phyloP scores from a whole-genome alignment of 2,113 vertebrate genomes.

The Hippocampus abdominalis region DNA sequence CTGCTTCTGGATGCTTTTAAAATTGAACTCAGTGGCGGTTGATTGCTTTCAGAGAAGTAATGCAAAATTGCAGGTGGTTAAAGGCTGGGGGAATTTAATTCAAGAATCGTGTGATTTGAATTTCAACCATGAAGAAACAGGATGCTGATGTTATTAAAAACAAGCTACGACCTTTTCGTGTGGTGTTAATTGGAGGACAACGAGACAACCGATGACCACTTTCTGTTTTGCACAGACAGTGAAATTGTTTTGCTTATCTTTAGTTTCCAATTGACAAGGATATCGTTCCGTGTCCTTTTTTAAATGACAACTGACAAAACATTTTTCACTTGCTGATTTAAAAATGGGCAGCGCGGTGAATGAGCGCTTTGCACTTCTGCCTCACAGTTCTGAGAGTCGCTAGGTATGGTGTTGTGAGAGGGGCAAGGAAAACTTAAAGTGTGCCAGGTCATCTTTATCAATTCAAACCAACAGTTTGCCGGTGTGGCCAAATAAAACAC shows the following conservation, averaged over 20 bases:
- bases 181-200: constrained; percentile 46
- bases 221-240: constrained; percentile 16
- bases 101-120: constrained; percentile 34
- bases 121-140: constrained; percentile 40
- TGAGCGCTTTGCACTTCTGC: background rate
- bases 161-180: constrained; percentile 52
- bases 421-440: too few relatives aligned
- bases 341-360: background rate
- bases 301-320: background rate
- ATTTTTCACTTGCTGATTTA: background rate
- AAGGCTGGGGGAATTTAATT: constrained; percentile 35
- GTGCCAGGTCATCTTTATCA: too few relatives aligned
- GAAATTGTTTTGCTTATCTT: constrained; percentile 28
- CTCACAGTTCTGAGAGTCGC: background rate
- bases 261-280: constrained; percentile 23
- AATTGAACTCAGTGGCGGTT: constrained; percentile 23
- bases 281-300: constrained; percentile 4
- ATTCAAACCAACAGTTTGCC: too few relatives aligned
- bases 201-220: constrained; percentile 36
- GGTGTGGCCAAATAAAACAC: background rate
- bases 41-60: constrained; percentile 31
- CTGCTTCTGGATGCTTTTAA: constrained; percentile 24
- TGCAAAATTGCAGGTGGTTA: constrained; percentile 39
- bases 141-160: constrained; percentile 3
- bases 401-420: too few relatives aligned